A percentile compares a stretch with the other conserved stretches of the same genome.
These are phyloP conservation scores for Oryzias curvinotus DNA, from an alignment of 2,113 vertebrate species.

Conservation along the genomic window DNA sequence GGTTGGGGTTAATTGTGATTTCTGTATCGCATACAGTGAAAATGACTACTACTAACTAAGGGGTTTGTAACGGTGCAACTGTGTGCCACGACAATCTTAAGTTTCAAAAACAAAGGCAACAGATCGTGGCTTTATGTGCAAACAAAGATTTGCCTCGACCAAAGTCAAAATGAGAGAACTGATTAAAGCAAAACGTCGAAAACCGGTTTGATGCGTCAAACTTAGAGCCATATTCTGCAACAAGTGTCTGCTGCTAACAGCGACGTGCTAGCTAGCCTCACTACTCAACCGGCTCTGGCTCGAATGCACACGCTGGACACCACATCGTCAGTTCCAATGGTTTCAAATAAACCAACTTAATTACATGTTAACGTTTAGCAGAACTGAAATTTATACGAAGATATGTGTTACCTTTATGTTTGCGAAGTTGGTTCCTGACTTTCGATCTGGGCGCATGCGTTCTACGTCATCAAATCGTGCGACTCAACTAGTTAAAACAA, in stretches of 20 bases:
- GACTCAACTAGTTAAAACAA: constrained; percentile 8
- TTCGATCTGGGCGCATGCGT: constrained; percentile 47
- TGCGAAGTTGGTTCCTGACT: constrained; percentile 58
- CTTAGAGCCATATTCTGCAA: constrained; percentile 38
- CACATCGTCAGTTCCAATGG: too few species aligned
- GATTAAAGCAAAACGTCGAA: neutral
- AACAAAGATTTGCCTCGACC: neutral
- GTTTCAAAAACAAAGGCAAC: too few species aligned
- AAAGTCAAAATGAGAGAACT: neutral
- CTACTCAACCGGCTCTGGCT: constrained; percentile 8
- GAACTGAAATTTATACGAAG: neutral
- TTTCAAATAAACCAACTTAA: fast-evolving
- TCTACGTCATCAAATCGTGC: constrained; percentile 55
- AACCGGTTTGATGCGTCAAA: neutral
- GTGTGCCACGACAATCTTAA: too few species aligned
- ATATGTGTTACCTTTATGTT: constrained; percentile 54
- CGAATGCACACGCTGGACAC: neutral
- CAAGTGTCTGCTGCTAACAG: constrained; percentile 53
- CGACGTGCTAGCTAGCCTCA: constrained; percentile 30
- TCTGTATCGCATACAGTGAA: too few species aligned
- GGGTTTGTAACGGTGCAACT: too few species aligned
- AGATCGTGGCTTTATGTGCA: too few species aligned
- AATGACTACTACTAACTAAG: too few species aligned
- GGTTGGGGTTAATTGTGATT: neutral
- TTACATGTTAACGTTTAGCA: neutral